Evolutionary conservation across 2,113 vertebrate genomes (phyloP).

Genomic region (Brachypteracias leptosomus): DNA sequence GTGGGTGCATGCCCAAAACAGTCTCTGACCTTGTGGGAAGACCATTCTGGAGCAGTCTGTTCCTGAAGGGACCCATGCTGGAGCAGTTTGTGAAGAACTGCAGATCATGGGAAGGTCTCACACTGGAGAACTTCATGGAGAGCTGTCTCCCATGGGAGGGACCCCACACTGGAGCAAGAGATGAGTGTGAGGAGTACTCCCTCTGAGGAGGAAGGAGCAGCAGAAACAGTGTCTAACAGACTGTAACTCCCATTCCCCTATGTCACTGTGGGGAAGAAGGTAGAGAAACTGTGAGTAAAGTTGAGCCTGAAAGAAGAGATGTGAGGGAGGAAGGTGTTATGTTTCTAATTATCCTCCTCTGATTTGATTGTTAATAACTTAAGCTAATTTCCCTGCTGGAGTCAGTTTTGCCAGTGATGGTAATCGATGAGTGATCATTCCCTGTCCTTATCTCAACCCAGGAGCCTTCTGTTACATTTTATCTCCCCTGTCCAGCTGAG

Average conservation of each 20-base stretch:
- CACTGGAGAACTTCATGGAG: not conserved
- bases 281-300: not conserved
- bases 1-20: not conserved
- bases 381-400: not conserved
- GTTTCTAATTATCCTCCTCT: not conserved
- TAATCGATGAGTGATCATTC: not conserved
- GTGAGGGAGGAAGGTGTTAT: not conserved
- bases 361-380: not conserved
- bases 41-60: not conserved
- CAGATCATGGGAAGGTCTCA: not conserved
- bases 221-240: not conserved
- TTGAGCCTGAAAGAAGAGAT: not conserved
- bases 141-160: not conserved
- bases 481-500: not conserved
- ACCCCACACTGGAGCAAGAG: not conserved
- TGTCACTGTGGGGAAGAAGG: not conserved
- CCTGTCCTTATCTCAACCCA: not conserved
- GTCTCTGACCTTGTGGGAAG: not conserved
- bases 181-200: not conserved
- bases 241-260: not conserved
- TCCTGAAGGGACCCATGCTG: not conserved
- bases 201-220: not conserved
- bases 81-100: not conserved
- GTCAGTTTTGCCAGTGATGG: not conserved
- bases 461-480: not conserved